Base-by-base conservation (phyloP, 30 jellyfish, hydroid and myxozoan species). In the Mastigias papua region DNA sequence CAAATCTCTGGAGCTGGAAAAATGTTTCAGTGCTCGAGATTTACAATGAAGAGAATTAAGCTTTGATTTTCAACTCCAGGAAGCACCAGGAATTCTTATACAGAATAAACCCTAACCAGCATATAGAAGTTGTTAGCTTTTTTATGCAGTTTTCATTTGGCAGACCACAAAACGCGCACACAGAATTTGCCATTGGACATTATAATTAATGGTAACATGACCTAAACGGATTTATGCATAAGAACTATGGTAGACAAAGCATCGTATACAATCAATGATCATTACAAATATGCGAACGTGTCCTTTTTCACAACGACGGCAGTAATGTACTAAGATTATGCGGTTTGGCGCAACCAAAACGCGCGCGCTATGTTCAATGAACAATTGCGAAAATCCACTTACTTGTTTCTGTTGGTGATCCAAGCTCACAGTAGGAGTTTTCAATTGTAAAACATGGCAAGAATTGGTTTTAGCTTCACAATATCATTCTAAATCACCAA, bases 351-450 rank as follows among this genome's bases (percentile, higher is more conserved):
- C 51, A 46, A 58, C 76, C 9, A 29, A 68, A 85, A 32, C 78
- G 48, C 34, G 84, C 82, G 71, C 50, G 70, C 49, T 85, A 26
- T 34, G 73, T 62, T 58, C 79, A 85, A 67, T 46, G 93, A 75
- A 57, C 42, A 72, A 83, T 66, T 82, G 88, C 66, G 76, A 62
- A 73, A 73, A 85, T 85, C 88, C 82, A 85, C 82, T 85, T 85
- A 72, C 2, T 67, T 35, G n/a, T 34, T 69, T 34, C 67, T 82
- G 91, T 68, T n/a, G 69, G 29, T 16, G 74, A 28, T 50, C 67
- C 70, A 61, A 69, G 35, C 74, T 13, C 34, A 66, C 57, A 26
- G 74, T 31, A 34, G 90, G 82, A 25, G 68, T 82, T 69, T 29
- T 42, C 84, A 80, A 64, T 48, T 70, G 27, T n/a, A 2, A 13